A percentile compares a stretch with the other conserved stretches of the same genome.
Conservation (phyloP, 37 sponge, comb jelly and placozoan genomes). For the Petrosia ficiformis region DNA sequence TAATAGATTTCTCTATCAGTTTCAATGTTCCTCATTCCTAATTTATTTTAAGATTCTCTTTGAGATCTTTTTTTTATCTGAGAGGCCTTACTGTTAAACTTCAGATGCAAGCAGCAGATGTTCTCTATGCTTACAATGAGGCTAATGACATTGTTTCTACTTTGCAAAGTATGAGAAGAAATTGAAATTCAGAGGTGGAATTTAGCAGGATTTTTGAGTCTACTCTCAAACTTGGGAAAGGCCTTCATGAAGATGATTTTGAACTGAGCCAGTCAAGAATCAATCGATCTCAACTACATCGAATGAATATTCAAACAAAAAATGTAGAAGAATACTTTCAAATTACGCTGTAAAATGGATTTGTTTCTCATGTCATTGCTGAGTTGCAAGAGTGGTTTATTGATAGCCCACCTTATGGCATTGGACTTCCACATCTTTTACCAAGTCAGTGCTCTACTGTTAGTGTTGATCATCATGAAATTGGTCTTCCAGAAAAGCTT, state of each 20-base stretch:
- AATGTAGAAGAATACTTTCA: slow-evolving; percentile 51
- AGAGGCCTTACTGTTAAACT: slow-evolving; percentile 44
- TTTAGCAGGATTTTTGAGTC: slow-evolving; percentile 21
- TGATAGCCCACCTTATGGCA: not conserved
- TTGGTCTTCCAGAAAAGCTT: slow-evolving; percentile 35
- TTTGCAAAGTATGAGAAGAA: slow-evolving; percentile 38
- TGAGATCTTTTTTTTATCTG: slow-evolving; percentile 15
- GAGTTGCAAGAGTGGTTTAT: slow-evolving; percentile 42
- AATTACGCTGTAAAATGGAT: slow-evolving; percentile 11
- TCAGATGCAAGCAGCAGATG: slow-evolving; percentile 51
- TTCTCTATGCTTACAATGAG: slow-evolving; percentile 49
- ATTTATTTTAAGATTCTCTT: slow-evolving; percentile 30
- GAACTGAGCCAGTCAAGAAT: slow-evolving; percentile 32
- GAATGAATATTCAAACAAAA: slow-evolving; percentile 23
- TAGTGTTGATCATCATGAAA: slow-evolving; percentile 19
- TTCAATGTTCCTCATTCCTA: slow-evolving; percentile 44
- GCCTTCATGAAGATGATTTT: slow-evolving; percentile 30
- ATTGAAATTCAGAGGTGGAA: slow-evolving; percentile 10
- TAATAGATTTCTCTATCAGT: slow-evolving; percentile 52
- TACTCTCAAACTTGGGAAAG: slow-evolving; percentile 23
- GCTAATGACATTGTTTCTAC: slow-evolving; percentile 6
- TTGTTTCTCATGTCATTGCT: slow-evolving; percentile 30
- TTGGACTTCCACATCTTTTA: slow-evolving; percentile 40
- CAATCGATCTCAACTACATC: slow-evolving; percentile 29
- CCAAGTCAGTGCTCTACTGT: slow-evolving; percentile 37